phyloP scores from a whole-genome alignment of 2,888 invertebrate genomes.

The Tromatobia lineatoria region DNA sequence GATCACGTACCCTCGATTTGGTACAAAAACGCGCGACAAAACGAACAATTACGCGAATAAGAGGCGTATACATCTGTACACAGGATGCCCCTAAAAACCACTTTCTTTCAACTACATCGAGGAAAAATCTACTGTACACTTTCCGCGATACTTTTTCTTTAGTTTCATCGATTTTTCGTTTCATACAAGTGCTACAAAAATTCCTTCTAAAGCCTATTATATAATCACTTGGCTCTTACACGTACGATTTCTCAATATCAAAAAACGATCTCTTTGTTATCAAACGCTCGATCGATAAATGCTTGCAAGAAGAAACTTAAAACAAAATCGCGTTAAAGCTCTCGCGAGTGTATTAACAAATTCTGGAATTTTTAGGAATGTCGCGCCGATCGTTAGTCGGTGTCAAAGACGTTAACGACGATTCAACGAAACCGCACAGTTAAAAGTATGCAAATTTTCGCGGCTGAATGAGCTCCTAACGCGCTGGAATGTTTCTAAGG shows the following conservation, averaged over 20 bases:
- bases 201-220: constrained; percentile 46
- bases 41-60: constrained; percentile 15
- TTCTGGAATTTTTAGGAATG: constrained; percentile 65
- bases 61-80: constrained; percentile 45
- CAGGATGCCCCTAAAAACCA: constrained; percentile 25
- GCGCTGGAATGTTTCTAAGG: constrained; percentile 16
- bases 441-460: constrained; percentile 15
- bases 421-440: constrained; percentile 42
- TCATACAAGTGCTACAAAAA: constrained; percentile 67
- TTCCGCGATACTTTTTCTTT: constrained; percentile 42
- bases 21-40: constrained; percentile 39
- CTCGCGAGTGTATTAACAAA: constrained; percentile 20
- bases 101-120: constrained; percentile 25
- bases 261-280: constrained; percentile 37
- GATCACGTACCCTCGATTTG: constrained; percentile 12
- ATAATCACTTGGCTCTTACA: constrained; percentile 26
- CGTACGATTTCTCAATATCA: constrained; percentile 47
- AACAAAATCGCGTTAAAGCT: not conserved
- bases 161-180: constrained; percentile 27
- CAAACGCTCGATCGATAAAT: constrained; percentile 28
- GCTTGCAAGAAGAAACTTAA: not conserved
- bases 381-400: constrained; percentile 35
- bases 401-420: constrained; percentile 25
- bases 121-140: constrained; percentile 65
- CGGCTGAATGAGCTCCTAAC: not conserved